These are phyloP conservation scores for Pteria penguin DNA, from an alignment of 2,888 invertebrate species.

Conservation along the genomic window DNA sequence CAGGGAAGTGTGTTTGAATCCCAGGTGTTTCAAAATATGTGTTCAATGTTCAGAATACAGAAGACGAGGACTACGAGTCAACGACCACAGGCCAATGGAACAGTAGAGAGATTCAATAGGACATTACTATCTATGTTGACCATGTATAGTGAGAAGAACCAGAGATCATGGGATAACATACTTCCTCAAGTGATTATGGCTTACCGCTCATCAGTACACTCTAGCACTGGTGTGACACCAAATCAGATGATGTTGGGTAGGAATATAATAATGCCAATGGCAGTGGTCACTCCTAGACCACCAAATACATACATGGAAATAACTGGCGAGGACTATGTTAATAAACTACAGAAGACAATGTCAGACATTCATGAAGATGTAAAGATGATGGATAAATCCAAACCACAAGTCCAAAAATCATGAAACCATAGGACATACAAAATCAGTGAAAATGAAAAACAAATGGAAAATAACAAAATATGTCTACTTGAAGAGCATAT, in stretches of 20 bases:
- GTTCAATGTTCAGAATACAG: conserved; percentile 39
- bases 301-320: background rate
- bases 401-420: no score
- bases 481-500: no score
- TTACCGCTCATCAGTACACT: conserved; percentile 51
- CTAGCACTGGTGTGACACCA: conserved; percentile 51
- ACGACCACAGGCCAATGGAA: conserved; percentile 52
- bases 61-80: conserved; percentile 45
- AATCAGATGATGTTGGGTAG: conserved; percentile 43
- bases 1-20: conserved; percentile 44
- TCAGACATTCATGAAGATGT: background rate
- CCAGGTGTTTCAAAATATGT: conserved; percentile 38
- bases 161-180: conserved; percentile 67
- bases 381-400: no score
- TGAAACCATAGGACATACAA: no score
- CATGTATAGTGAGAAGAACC: conserved; percentile 49
- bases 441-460: no score
- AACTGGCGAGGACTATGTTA: background rate
- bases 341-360: background rate
- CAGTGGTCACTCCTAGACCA: conserved; percentile 24
- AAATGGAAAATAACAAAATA: no score
- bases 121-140: conserved; percentile 52
- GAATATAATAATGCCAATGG: conserved; percentile 47
- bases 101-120: conserved; percentile 53
- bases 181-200: conserved; percentile 54